Base-by-base conservation (phyloP, 2,113 vertebrate genomes). In the Oenanthe oenanthe region DNA sequence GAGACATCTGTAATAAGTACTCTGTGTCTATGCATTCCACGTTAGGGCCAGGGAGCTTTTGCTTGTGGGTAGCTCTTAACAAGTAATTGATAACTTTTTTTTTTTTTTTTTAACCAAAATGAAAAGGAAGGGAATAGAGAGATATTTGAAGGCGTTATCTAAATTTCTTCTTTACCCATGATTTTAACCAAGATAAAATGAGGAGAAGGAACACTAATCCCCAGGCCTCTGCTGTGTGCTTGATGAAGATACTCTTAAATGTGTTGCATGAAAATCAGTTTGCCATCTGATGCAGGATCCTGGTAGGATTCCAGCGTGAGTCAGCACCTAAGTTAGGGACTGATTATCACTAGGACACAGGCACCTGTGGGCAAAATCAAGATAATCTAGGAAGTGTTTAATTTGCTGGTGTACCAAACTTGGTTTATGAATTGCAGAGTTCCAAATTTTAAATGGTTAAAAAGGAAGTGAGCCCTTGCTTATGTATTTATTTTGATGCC, bases 401-500 rank as follows among this genome's bases (percentile, higher is more conserved):
- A 68, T 89, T 95, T 89, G 40, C 28, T 78, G 12, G 15, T 34
- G 12, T 53, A 24, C 40, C 48, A 56, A 57, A 15, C 10, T 67
- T 53, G 38, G 25, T 57, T 86, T 75, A 38, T 79, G 61, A 62
- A 50, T 79, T 82, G 53, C 40, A 50, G 17, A 5, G 43, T 36
- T 65, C 36, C 17, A 51, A 31, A 67, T 68, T 61, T 68, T 28
- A 68, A 18, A 24, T 88, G 31, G n/a, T 36, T 85, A 13, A 61
- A 61, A 85, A 68, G n/a, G n/a, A 75, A 72, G 19, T 0, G 1
- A 56, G 28, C 5, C 17, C 6, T 84, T 63, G 12, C 28, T 85
- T 57, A 6, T 1, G 0, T 47, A 1, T 31, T 61, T 43, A 31
- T 70, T 28, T 66, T 26, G 0, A 43, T 71, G 17, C 34, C 73